These are phyloP conservation scores for Montipora efflorescens DNA, from an alignment of 64 coral and sea anemone species.

Conservation along the genomic window DNA sequence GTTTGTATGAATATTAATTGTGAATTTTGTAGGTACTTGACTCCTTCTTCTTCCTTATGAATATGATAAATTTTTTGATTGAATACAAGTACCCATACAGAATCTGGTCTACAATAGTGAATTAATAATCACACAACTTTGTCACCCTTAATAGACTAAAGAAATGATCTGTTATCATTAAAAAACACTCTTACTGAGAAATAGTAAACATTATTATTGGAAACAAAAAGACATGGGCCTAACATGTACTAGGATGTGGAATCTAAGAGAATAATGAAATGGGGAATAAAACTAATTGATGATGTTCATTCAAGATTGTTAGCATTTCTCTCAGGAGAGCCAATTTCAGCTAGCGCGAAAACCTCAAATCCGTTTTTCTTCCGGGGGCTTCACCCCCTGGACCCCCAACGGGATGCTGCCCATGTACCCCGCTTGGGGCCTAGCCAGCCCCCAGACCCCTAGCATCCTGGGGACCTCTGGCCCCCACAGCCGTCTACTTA, in stretches of 20 bases:
- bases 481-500: constrained; percentile 2
- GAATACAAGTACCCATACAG: too few species aligned
- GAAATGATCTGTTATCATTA: too few species aligned
- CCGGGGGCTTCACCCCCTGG: not conserved
- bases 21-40: too few species aligned
- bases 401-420: not conserved
- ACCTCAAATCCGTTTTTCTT: constrained; percentile 1
- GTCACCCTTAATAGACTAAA: too few species aligned
- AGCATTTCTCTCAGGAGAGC: not conserved
- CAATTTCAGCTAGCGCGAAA: not conserved
- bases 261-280: too few species aligned
- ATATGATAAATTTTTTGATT: too few species aligned
- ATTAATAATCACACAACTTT: too few species aligned
- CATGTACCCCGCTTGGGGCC: not conserved
- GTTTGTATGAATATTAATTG: too few species aligned
- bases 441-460: constrained; percentile 4
- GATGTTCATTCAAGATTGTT: not conserved
- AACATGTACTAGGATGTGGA: too few species aligned
- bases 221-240: not conserved
- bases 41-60: too few species aligned
- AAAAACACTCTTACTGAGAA: not conserved
- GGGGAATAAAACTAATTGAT: too few species aligned
- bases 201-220: not conserved
- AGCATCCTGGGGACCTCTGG: not conserved
- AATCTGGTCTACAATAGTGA: not conserved